Evolutionary conservation across 1,140 invertebrate species (phyloP), one percentile per base, ranked within the genome.

Genomic region (Mamestra configurata): DNA sequence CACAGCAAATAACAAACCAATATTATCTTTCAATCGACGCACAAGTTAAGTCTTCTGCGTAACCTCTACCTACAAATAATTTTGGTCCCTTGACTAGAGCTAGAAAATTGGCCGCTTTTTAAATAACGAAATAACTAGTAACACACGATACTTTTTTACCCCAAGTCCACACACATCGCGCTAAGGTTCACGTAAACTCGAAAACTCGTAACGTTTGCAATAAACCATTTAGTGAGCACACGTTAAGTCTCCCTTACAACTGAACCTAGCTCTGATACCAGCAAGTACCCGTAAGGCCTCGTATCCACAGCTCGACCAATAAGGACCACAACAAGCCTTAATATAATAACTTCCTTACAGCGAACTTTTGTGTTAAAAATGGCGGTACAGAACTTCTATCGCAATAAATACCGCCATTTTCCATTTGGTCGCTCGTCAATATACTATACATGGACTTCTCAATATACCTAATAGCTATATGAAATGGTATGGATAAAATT

Each of bases 161-260:
- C 70, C 22, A 55, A 53, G 24, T 72, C 49, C 70, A 13, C 27
- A 72, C 11, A 8, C 22, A 27, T 13, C 4, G 31, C 15, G 4
- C 7, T 11, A 51, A 18, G 24, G 27, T 51, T 55, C 46, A 35
- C 46, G 49, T 72, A 43, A 46, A 70, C 70, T 72, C 49, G 70
- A 49, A 72, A 51, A 20, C 49, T 72, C 70, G 46, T 72, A 72
- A 72, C 46, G 40, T 49, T 70, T n/a, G 70, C 70, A 72, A 72
- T 72, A 72, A 72, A 72, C 70, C 40, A 70, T 70, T 70, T 70
- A 70, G 66, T 70, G 66, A 27, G 66, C 40, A 70, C 43, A 70
- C 66, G 66, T 70, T 70, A 70, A 70, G 40, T 70, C 66, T 24
- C 66, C 66, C 40, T 49, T 27, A 70, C 66, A 70, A 27, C 66